Base-by-base conservation (phyloP, 2,888 invertebrate species). In the Hyposoter dolosus region DNA sequence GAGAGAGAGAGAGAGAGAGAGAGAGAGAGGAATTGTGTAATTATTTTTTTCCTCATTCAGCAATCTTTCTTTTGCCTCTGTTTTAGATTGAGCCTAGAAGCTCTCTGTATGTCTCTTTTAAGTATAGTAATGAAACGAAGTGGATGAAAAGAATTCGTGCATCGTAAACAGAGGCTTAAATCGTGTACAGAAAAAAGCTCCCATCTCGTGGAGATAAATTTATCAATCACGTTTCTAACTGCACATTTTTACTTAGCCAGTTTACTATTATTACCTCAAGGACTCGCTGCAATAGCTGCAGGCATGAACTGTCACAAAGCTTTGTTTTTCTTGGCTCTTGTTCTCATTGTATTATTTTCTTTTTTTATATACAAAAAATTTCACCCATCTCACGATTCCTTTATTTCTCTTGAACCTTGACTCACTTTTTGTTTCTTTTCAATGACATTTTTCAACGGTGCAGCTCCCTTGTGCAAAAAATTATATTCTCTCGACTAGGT, bases 21-120 rank as follows among this genome's bases (percentile, higher is more conserved):
- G 76, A 76, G 76, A 71, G 45, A 71, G 47, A 56, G 68, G n/a
- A 83, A 85, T 82, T 83, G 77, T 81, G 77, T 83, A 81, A 83
- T 86, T 86, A 83, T 83, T 86, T 66, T 78, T 68, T 83, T 63
- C 40, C 74, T 81, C 80, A 76, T 80, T 75, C 69, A 35, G 69
- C 35, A n/a, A 66, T 32, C 53, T 32, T 60, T 10, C 53, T 76
- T 35, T 45, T 60, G 5, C 10, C 23, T 65, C 40, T 53, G 2
- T 23, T 53, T 79, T 32, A 12, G 56, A 79, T 77, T 66, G 63
- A 76, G 32, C n/a, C 4, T 23, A 45, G 45, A 78, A 23, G 23
- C 9, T 23, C 19, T 23, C 7, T 56, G 12, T 50, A 40, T 40
- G 43, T 50, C n/a, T 5, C 19, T 40, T 40, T 74, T n/a, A 40